Evolutionary conservation across 2,797 vertebrate species (phyloP), one percentile per base, ranked within the genome.

Genomic region (Tadarida brasiliensis): DNA sequence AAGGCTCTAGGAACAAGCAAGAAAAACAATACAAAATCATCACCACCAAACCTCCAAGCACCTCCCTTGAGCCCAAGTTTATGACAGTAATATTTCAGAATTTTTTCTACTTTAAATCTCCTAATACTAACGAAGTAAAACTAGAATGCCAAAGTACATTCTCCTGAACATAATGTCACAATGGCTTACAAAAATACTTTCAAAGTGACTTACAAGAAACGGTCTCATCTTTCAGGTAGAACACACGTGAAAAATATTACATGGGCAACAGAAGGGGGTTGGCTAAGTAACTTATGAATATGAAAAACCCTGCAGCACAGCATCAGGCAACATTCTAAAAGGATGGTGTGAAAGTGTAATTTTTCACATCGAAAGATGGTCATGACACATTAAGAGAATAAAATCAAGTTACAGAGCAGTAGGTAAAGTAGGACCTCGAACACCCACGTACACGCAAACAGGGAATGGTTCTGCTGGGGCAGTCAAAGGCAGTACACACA

Each of bases 81-180:
- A 28, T 47, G 65, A 39, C 5, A 78, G 30, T 19, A 67, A 85
- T 30, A 86, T 30, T 81, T 20, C 15, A 47, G 30, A 71, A 74
- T 85, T 68, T 74, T 73, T 84, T 59, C 19, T 30, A 84, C 63
- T 81, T 94, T 56, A 86, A 82, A 87, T 30, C 47, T 67, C 56
- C 65, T 56, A 80, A 86, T 44, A 67, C 39, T 44, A 71, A 94
- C 80, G 80, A 90, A 90, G 68, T 47, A 83, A 96, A 95, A 88
- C 65, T 47, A 68, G 35, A 81, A 93, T 20, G 54, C 39, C 22
- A 28, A 90, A 78, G 59, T 80, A 63, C 35, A 82, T 28, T 76
- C 47, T 93, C 44, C 33, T 17, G 14, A 91, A 85, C 30, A 74
- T 51, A 73, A 90, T 73, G 67, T 33, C 49, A 44, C 94, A 90